phyloP scores from a whole-genome alignment of 2,888 invertebrate genomes.

The Entomobrya proxima region DNA sequence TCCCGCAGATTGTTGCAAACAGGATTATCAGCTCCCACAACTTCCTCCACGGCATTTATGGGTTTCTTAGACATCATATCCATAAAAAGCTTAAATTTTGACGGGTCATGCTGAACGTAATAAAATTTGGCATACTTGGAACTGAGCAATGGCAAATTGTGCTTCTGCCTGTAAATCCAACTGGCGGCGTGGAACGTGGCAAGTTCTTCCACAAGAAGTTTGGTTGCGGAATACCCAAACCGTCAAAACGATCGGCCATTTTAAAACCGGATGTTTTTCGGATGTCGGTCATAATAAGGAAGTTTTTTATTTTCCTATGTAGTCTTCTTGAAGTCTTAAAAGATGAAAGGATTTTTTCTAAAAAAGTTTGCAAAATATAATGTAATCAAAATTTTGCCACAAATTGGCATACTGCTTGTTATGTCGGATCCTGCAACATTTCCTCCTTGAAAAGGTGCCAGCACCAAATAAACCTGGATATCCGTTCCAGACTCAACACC shows the following conservation, averaged over 20 bases:
- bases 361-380: neutral
- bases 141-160: neutral
- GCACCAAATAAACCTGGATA: neutral
- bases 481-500: neutral
- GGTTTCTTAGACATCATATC: neutral
- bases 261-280: slow-evolving; percentile 62
- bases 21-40: neutral
- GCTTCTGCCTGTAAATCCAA: slow-evolving; percentile 53
- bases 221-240: slow-evolving; percentile 70
- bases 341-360: neutral
- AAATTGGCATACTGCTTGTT: neutral
- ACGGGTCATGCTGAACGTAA: neutral
- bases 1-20: slow-evolving; percentile 1
- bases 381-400: neutral
- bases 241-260: slow-evolving; percentile 68
- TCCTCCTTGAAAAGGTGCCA: slow-evolving; percentile 44
- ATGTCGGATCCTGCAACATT: slow-evolving; percentile 21
- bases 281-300: slow-evolving; percentile 50
- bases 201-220: slow-evolving; percentile 69
- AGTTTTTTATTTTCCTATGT: slow-evolving; percentile 49
- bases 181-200: slow-evolving; percentile 59
- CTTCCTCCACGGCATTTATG: neutral
- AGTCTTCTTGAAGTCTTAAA: slow-evolving; percentile 8
- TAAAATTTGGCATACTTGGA: slow-evolving; percentile 34
- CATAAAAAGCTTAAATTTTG: slow-evolving; percentile 31